Conservation (phyloP, 2,113 vertebrate genomes). For the Suncus etruscus region DNA sequence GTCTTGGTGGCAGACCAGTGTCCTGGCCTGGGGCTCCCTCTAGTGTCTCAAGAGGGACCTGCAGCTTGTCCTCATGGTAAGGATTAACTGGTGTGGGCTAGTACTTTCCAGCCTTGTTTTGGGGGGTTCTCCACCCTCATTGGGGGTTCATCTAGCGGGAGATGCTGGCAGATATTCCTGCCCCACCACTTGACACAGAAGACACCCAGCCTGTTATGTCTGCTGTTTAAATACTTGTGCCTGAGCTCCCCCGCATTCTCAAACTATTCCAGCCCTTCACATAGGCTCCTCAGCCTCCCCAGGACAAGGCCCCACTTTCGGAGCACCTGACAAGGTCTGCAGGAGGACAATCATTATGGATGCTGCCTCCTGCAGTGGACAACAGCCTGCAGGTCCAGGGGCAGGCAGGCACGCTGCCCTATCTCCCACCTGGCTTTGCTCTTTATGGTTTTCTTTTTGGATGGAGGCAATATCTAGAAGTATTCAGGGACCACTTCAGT, state of each 20-base stretch:
- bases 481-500: no score
- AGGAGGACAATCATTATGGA: neutral
- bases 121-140: neutral
- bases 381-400: no score
- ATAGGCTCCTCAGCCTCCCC: neutral
- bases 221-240: no score
- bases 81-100: neutral
- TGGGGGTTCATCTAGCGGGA: neutral
- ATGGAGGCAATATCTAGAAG: no score
- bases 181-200: neutral
- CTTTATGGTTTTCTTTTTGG: neutral
- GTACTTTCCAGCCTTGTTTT: neutral
- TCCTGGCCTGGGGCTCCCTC: conserved; percentile 75
- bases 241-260: no score
- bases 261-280: no score
- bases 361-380: neutral
- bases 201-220: no score
- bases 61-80: neutral
- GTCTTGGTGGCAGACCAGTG: neutral
- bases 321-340: neutral
- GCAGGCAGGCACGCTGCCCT: rapidly evolving
- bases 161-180: neutral
- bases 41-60: neutral
- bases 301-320: neutral
- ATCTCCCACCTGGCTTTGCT: neutral